Evolutionary conservation across 2,113 vertebrate genomes (phyloP).

Genomic region (Protobothrops flavoviridis): DNA sequence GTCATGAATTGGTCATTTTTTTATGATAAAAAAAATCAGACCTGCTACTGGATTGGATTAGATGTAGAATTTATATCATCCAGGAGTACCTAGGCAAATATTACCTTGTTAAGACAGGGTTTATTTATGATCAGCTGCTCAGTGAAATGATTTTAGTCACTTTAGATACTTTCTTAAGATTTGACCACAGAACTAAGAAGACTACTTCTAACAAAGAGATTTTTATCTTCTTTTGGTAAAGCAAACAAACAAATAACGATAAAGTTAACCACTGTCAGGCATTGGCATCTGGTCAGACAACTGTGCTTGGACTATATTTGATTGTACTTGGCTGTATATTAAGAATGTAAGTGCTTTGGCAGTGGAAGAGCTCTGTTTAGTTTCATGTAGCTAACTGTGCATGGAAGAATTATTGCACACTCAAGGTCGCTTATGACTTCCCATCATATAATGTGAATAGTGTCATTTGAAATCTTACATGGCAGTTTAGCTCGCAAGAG

Average conservation of each 20-base stretch:
- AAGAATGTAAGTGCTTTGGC: conserved; percentile 15
- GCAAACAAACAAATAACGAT: conserved; percentile 17
- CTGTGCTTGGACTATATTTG: conserved; percentile 22
- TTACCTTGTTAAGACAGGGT: not conserved
- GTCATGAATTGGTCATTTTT: not conserved
- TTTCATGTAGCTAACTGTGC: conserved; percentile 32
- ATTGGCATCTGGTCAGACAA: conserved; percentile 30
- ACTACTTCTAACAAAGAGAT: not conserved
- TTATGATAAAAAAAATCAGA: not conserved
- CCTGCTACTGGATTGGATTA: not conserved
- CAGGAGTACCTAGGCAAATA: not conserved
- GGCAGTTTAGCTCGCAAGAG: conserved; percentile 39
- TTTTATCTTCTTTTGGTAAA: not conserved
- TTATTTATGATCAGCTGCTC: not conserved
- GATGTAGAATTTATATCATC: not conserved
- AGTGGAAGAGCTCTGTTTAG: conserved; percentile 4
- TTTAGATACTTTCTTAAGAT: not conserved
- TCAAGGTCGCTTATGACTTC: conserved; percentile 48
- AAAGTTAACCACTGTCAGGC: conserved; percentile 39
- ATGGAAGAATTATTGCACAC: conserved; percentile 53
- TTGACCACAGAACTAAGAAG: not conserved
- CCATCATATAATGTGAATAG: conserved; percentile 21
- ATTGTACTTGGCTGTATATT: conserved; percentile 29
- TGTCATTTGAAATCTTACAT: conserved; percentile 40
- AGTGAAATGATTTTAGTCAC: not conserved